Evolutionary conservation across 2,113 vertebrate species (phyloP), one percentile per base, ranked within the genome.

Genomic region (Corythoichthys intestinalis): DNA sequence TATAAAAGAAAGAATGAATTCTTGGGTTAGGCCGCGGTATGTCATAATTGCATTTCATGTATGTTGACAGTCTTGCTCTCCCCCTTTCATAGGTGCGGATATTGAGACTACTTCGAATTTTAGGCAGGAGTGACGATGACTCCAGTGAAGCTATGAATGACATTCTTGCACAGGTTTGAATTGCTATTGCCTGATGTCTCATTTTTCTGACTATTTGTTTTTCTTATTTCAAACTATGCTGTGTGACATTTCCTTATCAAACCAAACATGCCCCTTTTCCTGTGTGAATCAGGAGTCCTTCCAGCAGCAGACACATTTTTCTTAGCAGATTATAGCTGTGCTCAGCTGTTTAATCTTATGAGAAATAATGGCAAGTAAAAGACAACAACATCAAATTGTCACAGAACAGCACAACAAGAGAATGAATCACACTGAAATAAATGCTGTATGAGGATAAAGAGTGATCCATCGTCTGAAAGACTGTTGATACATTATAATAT

Each of bases 141-240:
- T 98, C 97, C 71, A 99, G 97, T 92, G 97, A 99, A 94, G 97
- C 97, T 77, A 99, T 99, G 97, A 99, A 99, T 89, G 97, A 99
- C 88, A 99, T 99, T 88, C 94, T 99, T 89, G 97, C 97, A 86
- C 97, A 99, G 94, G 97, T 99, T 77, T 88, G 92, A 56, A 13
- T 37, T 46, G 2, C 20, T 28, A 41, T 20, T 9, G 17, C 59
- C 8, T 58, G n/a, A n/a, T 10, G 6, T n/a, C 1, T 41, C 38
- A 61, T 4, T 39, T n/a, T 41, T n/a, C 41, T 44, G 41, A 7
- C 41, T 41, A 13, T 59, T 37, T 59, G 12, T 35, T 9, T 28
- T 34, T 35, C 28, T 14, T 37, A 15, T 58, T 37, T 14, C 37
- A 14, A 37, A 58, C 56, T 58, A 12, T 7, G 56, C 56, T 37